Evolutionary conservation across 1,140 invertebrate species (phyloP).

Genomic region (Eufriesea mexicana): DNA sequence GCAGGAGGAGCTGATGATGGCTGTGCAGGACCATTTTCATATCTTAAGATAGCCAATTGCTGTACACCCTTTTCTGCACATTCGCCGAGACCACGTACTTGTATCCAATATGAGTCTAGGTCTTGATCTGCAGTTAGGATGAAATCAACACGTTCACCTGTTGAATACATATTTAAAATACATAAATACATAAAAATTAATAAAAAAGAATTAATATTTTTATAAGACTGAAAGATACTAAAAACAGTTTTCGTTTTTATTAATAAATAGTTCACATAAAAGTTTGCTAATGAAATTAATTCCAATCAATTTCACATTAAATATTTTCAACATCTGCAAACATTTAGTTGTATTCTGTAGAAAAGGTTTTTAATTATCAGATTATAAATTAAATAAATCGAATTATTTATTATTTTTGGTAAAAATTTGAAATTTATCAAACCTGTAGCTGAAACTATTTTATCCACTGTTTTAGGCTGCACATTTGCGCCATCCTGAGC

Average conservation of each 20-base stretch:
- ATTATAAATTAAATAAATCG: no score
- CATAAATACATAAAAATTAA: no score
- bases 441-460: constrained; percentile 32
- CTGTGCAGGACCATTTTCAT: constrained; percentile 1
- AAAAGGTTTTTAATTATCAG: no score
- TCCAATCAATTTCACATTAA: no score
- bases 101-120: constrained; percentile 84
- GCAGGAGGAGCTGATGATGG: constrained; percentile 21
- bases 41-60: constrained; percentile 62
- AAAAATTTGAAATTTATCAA: background rate
- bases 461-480: constrained; percentile 76
- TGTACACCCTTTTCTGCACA: constrained; percentile 71
- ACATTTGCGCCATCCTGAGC: constrained; percentile 90
- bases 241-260: no score
- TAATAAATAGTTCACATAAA: no score
- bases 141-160: constrained; percentile 86
- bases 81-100: constrained; percentile 80
- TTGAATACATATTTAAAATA: background rate
- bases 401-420: no score
- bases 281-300: no score
- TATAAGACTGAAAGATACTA: no score
- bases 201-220: no score
- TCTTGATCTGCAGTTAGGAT: constrained; percentile 82
- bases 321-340: no score
- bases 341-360: no score